Evolutionary conservation across 2,797 vertebrate species (phyloP), one percentile per base, ranked within the genome.

Genomic region (Apodemus agrarius): DNA sequence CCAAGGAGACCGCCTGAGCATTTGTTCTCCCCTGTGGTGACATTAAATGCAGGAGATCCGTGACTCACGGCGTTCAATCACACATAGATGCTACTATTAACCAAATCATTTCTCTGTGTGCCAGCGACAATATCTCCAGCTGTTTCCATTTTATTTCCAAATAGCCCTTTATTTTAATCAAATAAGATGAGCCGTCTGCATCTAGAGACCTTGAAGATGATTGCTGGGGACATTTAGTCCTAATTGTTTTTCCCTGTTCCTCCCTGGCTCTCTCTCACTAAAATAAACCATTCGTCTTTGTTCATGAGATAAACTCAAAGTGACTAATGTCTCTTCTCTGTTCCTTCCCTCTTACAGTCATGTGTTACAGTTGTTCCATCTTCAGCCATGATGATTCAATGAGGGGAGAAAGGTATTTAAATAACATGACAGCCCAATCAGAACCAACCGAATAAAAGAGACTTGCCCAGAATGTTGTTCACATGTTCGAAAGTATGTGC

Each of bases 231-330:
- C 67, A 72, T 75, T 90, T 96, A 65, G 24, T 85, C 37, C 52
- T 96, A 78, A 59, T n/a, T 26, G 26, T 75, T 76, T 19, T 31
- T 29, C 88, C 40, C 6, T 92, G 40, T 78, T 95, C 81, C 46
- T 93, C 79, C 49, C 69, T 74, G 59, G 43, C 37, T 72, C 40
- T 89, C 57, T 54, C 10, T 92, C 49, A 61, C 16, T 85, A 14
- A 93, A 95, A 91, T 54, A 93, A 93, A 34, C 22, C 49, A 87
- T 95, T 89, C 87, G 40, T 46, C 69, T 94, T 61, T 84, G 63
- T 91, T 17, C 21, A 1, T 81, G 43, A 91, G 94, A 93, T 46
- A 94, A 90, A 93, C 52, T 86, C 81, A 92, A 13, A 92, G 54
- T 59, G 31, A 83, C 63, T 57, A 46, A 85, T 1, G 2, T 87